Percentiles rank a stretch among this genome's conserved stretches.
These are phyloP conservation scores for Troilus luridus DNA, from an alignment of 2,888 invertebrate species.

Conservation along the genomic window DNA sequence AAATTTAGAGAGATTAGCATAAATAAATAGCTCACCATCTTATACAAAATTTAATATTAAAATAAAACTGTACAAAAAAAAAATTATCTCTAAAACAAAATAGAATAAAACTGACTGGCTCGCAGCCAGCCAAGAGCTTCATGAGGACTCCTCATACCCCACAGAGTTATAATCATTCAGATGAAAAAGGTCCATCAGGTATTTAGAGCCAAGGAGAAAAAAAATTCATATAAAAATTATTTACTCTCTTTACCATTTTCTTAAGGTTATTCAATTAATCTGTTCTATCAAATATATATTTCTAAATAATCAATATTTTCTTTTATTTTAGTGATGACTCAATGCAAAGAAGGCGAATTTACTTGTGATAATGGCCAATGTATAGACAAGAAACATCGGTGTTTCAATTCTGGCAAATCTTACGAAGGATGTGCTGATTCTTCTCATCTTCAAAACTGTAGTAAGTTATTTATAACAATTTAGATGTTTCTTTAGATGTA, in stretches of 20 bases:
- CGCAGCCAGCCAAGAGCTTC: too few species aligned
- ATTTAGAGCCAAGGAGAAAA: too few species aligned
- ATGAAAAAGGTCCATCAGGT: background rate
- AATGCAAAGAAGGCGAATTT: conserved; percentile 64
- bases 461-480: conserved; percentile 56
- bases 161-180: too few species aligned
- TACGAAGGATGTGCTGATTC: conserved; percentile 66
- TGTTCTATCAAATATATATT: background rate
- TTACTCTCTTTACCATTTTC: background rate
- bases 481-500: background rate
- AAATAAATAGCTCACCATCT: too few species aligned
- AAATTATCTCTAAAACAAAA: too few species aligned
- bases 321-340: conserved; percentile 55
- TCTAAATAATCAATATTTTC: background rate
- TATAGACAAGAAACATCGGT: conserved; percentile 64
- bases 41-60: too few species aligned
- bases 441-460: conserved; percentile 66
- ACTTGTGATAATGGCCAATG: conserved; percentile 66
- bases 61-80: too few species aligned
- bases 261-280: background rate
- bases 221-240: background rate
- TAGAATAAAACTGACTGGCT: too few species aligned
- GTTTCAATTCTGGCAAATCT: conserved; percentile 64
- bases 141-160: too few species aligned
- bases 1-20: too few species aligned